Base-by-base conservation (phyloP, 1,140 invertebrate species). In the Trichoplusia ni region DNA sequence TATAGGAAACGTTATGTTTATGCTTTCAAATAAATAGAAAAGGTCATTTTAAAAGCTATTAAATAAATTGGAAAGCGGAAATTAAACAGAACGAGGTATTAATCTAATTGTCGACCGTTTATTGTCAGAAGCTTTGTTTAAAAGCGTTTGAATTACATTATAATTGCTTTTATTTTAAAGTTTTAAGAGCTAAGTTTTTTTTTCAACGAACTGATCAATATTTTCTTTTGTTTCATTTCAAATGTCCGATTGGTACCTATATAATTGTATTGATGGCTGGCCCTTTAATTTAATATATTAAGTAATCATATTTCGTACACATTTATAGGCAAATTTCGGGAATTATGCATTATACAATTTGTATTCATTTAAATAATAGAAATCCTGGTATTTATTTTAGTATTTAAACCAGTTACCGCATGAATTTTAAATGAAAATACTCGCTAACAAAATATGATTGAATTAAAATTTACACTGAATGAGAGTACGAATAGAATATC, bases 391-490 rank as follows among this genome's bases (percentile, higher is more conserved):
- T 4, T n/a, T 16, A 6, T 25, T 38, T 54, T 1, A 38, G 13
- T 3, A 42, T 42, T 42, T 44, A 16, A n/a, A 11, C 14, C 2
- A n/a, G 9, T 38, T 27, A 31, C 16, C 38, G 29, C 29, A 58
- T 58, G 27, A 58, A 58, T 44, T 58, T 58, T 58, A 42, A 58
- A 58, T 58, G 54, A 37, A 58, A 58, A 58, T 58, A 44, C 21
- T n/a, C 38, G 14, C 14, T 44, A 44, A 44, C 35, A 58, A 42
- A 42, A 58, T 29, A 58, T 9, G 11, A 58, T 58, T 37, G 4
- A 29, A 58, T 58, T 58, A 29, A 58, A 58, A 25, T 38, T 23
- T n/a, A 35, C 8, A 19, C 25, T 8, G 14, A 46, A 25, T n/a
- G n/a, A n/a, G 14, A n/a, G 14, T 42, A 13, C 16, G 38, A 35